Conservation (phyloP, 1,140 invertebrate species). For the Neodiprion fabricii region DNA sequence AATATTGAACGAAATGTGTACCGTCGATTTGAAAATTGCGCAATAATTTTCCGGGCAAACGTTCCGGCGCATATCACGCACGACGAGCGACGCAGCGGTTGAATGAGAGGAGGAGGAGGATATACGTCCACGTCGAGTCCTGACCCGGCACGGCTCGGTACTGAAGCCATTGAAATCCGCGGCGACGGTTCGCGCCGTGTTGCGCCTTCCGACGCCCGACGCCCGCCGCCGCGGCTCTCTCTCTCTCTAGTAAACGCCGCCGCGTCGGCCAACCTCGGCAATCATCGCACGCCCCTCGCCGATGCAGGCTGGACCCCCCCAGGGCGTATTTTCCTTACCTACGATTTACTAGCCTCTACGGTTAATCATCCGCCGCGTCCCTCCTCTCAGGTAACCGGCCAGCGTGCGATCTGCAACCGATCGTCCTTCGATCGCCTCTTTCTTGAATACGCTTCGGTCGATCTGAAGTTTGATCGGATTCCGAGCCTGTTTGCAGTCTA, state of each 20-base stretch:
- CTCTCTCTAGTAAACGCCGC: conserved; percentile 1
- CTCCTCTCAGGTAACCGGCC: conserved; percentile 8
- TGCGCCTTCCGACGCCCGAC: conserved; percentile 19
- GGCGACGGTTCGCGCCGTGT: conserved; percentile 34
- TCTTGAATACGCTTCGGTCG: background rate
- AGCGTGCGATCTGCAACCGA: background rate
- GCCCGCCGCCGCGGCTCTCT: conserved; percentile 1
- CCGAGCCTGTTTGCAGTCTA: too few relatives aligned
- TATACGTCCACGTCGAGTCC: conserved; percentile 42
- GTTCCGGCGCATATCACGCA: background rate
- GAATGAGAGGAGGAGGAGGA: background rate
- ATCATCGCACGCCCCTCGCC: conserved; percentile 32
- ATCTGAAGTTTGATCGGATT: background rate
- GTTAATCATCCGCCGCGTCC: background rate
- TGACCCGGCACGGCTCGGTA: conserved; percentile 53
- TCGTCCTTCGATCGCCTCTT: background rate
- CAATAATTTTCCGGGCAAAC: too few relatives aligned
- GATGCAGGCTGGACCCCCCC: background rate
- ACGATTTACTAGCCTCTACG: conserved; percentile 15
- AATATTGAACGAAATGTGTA: background rate
- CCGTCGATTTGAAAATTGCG: background rate
- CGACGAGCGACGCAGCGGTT: conserved; percentile 8
- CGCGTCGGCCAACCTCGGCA: conserved; percentile 32
- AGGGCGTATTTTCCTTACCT: conserved; percentile 31
- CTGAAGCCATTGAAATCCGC: conserved; percentile 52